phyloP scores from a whole-genome alignment of 2,797 vertebrate species.

The Falco rusticolus region DNA sequence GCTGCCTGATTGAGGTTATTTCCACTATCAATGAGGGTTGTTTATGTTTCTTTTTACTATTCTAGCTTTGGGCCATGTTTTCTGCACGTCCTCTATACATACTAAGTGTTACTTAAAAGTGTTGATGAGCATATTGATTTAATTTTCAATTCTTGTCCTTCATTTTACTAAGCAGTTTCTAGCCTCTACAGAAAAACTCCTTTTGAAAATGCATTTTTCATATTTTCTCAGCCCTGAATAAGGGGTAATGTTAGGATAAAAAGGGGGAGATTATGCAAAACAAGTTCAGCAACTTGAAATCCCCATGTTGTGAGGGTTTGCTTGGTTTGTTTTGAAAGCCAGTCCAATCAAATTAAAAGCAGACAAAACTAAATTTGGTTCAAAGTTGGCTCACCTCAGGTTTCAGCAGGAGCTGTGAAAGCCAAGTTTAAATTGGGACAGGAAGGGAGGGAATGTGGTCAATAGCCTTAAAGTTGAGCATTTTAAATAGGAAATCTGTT shows the following conservation, averaged over 20 bases:
- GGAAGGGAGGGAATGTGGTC: constrained; percentile 71
- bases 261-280: not conserved
- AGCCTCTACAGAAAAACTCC: not conserved
- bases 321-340: constrained; percentile 51
- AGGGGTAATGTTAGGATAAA: not conserved
- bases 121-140: not conserved
- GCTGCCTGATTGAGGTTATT: not conserved
- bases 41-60: not conserved
- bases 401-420: constrained; percentile 61
- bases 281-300: constrained; percentile 22
- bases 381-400: constrained; percentile 61
- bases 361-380: constrained; percentile 68
- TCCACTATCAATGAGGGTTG: not conserved
- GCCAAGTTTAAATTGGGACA: constrained; percentile 72
- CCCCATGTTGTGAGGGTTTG: not conserved
- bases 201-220: not conserved
- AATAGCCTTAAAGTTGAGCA: constrained; percentile 67
- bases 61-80: not conserved
- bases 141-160: not conserved
- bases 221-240: not conserved
- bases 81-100: not conserved
- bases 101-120: not conserved
- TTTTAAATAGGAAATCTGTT: constrained; percentile 73
- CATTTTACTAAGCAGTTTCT: not conserved
- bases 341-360: constrained; percentile 67